A percentile compares a stretch with the other conserved stretches of the same genome.
phyloP scores from a whole-genome alignment of 1,140 invertebrate species.

The Fopius arisanus region DNA sequence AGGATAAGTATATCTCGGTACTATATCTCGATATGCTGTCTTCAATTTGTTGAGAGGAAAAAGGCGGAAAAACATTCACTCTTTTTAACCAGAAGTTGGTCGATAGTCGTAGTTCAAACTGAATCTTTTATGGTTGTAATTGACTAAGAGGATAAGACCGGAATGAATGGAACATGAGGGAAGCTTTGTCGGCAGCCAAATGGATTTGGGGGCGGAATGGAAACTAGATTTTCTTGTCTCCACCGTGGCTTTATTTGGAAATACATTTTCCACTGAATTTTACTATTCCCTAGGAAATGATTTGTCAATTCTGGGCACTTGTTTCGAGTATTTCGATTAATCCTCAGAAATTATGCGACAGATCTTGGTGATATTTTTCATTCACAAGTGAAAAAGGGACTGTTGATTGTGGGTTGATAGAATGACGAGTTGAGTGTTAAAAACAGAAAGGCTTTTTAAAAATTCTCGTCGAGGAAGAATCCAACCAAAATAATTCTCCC shows the following conservation, averaged over 20 bases:
- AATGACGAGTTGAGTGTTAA: too few relatives aligned
- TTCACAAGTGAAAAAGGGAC: too few relatives aligned
- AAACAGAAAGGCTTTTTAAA: background rate
- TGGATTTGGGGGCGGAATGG: background rate
- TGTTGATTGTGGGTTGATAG: too few relatives aligned
- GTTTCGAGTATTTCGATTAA: too few relatives aligned
- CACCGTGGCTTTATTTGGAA: too few relatives aligned
- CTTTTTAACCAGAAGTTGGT: background rate
- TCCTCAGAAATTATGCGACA: too few relatives aligned
- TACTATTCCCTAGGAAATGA: too few relatives aligned
- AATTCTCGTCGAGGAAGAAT: background rate
- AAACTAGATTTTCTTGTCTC: too few relatives aligned
- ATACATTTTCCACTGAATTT: too few relatives aligned
- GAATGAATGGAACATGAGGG: conserved; percentile 46
- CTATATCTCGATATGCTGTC: background rate
- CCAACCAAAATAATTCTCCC: background rate
- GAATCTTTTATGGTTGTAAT: conserved; percentile 47
- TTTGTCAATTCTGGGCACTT: too few relatives aligned
- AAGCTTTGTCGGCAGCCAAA: background rate
- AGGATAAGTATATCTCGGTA: too few relatives aligned
- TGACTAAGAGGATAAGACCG: conserved; percentile 43
- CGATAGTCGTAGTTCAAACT: conserved; percentile 10
- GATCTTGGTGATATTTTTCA: too few relatives aligned
- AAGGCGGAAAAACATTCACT: background rate
- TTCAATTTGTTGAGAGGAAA: background rate